phyloP scores from a whole-genome alignment of 2,888 invertebrate species.

The Steromphala cineraria region DNA sequence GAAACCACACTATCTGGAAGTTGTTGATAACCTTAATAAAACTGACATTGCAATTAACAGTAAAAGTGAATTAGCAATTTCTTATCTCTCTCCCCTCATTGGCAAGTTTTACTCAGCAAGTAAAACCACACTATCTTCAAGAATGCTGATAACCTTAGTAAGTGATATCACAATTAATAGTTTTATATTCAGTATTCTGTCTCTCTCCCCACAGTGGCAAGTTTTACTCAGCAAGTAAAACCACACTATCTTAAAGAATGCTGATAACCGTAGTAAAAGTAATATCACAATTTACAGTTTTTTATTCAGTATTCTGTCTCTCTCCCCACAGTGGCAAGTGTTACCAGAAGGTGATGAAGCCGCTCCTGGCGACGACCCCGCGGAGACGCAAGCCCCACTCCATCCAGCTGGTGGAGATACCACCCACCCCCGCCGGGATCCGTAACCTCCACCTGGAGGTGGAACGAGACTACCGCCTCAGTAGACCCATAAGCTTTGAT shows the following conservation, averaged over 20 bases:
- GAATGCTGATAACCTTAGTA: no score
- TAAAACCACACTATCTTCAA: no score
- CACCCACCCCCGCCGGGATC: constrained; percentile 78
- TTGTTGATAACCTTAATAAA: no score
- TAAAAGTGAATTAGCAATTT: no score
- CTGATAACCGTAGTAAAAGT: not conserved
- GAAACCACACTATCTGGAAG: no score
- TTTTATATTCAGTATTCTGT: no score
- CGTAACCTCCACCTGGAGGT: constrained; percentile 81
- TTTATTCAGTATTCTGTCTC: not conserved
- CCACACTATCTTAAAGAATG: not conserved
- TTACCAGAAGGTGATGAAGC: constrained; percentile 84
- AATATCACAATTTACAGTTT: not conserved
- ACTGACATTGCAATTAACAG: no score
- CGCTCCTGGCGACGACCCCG: constrained; percentile 77
- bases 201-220: no score
- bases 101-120: no score
- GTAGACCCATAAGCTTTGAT: constrained; percentile 15
- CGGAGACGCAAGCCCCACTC: constrained; percentile 82
- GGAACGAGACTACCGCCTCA: constrained; percentile 25
- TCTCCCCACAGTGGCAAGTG: constrained; percentile 82
- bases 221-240: no score
- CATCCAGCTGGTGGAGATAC: constrained; percentile 89
- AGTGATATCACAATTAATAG: no score
- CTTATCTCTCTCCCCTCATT: no score